A percentile compares a stretch with the other conserved stretches of the same genome.
phyloP scores from a whole-genome alignment of 2,888 invertebrate species.

The Mystacides longicornis region DNA sequence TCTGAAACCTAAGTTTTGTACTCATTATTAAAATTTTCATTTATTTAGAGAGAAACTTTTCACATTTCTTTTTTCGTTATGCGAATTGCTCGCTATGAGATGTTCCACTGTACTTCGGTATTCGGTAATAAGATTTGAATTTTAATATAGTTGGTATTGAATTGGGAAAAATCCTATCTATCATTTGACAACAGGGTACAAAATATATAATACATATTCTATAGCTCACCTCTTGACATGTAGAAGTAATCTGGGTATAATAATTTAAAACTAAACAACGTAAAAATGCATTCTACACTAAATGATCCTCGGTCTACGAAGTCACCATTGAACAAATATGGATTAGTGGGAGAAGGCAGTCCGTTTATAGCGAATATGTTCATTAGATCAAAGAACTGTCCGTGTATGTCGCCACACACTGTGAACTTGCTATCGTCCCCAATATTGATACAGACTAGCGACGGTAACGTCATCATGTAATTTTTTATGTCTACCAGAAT shows the following conservation, averaged over 20 bases:
- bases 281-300: slow-evolving; percentile 98
- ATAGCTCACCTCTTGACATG: slow-evolving; percentile 84
- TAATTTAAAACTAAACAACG: slow-evolving; percentile 92
- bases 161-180: too few species aligned
- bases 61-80: too few species aligned
- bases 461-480: slow-evolving; percentile 76
- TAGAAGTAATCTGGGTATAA: slow-evolving; percentile 94
- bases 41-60: too few species aligned
- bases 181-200: too few species aligned
- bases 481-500: slow-evolving; percentile 86
- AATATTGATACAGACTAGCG: slow-evolving; percentile 84
- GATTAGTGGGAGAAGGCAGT: slow-evolving; percentile 89
- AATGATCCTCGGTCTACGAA: slow-evolving; percentile 99
- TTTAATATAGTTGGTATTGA: too few species aligned
- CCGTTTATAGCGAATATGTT: slow-evolving; percentile 97
- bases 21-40: too few species aligned
- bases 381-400: slow-evolving; percentile 96
- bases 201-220: not conserved
- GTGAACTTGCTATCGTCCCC: slow-evolving; percentile 88
- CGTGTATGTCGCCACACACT: slow-evolving; percentile 98
- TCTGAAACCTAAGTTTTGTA: too few species aligned
- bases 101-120: too few species aligned
- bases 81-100: too few species aligned
- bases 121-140: too few species aligned
- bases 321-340: slow-evolving; percentile 98